Evolutionary conservation across 2,888 invertebrate species (phyloP).

Genomic region (Apodemia mormo): DNA sequence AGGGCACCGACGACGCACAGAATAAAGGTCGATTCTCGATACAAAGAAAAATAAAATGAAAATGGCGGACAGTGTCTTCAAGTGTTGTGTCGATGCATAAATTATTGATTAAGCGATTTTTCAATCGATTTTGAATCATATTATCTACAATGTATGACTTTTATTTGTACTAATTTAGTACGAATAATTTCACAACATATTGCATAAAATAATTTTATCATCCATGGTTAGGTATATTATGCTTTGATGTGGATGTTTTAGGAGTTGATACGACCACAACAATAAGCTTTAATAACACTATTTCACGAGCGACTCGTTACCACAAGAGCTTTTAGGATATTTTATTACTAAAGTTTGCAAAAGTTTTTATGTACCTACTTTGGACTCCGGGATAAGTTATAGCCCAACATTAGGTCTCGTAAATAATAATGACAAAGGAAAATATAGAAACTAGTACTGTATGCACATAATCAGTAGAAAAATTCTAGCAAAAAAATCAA

Average conservation of each 20-base stretch:
- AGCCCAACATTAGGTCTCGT: neutral
- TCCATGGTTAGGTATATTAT: constrained; percentile 41
- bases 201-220: constrained; percentile 52
- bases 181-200: neutral
- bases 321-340: neutral
- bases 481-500: neutral
- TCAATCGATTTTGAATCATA: constrained; percentile 9
- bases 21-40: neutral
- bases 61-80: constrained; percentile 13
- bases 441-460: neutral
- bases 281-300: constrained; percentile 39
- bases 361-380: neutral
- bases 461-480: neutral
- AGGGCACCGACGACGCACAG: neutral
- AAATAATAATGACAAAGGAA: neutral
- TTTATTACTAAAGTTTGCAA: neutral
- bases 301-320: neutral
- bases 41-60: neutral
- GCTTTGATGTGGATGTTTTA: constrained; percentile 58
- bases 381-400: neutral
- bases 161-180: neutral
- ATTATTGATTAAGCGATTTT: constrained; percentile 8
- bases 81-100: constrained; percentile 15
- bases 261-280: constrained; percentile 52
- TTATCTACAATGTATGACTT: neutral